Conservation (phyloP, 2,888 invertebrate species). For the Nycteola revayana region DNA sequence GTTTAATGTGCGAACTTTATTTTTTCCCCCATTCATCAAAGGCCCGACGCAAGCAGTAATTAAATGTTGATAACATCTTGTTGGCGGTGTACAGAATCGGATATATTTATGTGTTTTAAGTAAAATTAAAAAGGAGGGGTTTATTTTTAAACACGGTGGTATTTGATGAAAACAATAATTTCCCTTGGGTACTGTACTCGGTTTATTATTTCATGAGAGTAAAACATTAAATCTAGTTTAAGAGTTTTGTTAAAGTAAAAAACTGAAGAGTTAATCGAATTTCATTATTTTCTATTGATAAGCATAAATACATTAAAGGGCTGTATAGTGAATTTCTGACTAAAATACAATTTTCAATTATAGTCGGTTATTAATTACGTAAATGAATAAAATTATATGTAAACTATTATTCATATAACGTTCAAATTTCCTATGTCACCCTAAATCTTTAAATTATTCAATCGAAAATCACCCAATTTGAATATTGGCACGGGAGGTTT, state of each 20-base stretch:
- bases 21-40: conserved; percentile 22
- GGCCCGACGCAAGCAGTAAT: conserved; percentile 22
- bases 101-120: conserved; percentile 28
- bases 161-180: conserved; percentile 55
- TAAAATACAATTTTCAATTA: too few species aligned
- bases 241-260: conserved; percentile 24
- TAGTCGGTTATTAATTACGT: too few species aligned
- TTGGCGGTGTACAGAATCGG: conserved; percentile 16
- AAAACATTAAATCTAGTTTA: conserved; percentile 36
- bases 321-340: too few species aligned
- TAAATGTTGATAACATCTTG: conserved; percentile 33
- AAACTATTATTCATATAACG: too few species aligned
- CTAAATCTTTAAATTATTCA: conserved; percentile 17
- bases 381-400: too few species aligned
- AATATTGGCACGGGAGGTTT: conserved; percentile 19
- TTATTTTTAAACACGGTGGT: conserved; percentile 38
- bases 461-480: conserved; percentile 13
- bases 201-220: conserved; percentile 51
- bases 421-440: conserved; percentile 5
- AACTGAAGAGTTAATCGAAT: conserved; percentile 11
- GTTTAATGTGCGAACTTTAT: conserved; percentile 39
- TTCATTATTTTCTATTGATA: too few species aligned
- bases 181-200: conserved; percentile 51
- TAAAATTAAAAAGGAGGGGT: conserved; percentile 42
- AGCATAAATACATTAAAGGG: too few species aligned